Evolutionary conservation across 2,113 vertebrate species (phyloP).

Genomic region (Erythrolamprus reginae): DNA sequence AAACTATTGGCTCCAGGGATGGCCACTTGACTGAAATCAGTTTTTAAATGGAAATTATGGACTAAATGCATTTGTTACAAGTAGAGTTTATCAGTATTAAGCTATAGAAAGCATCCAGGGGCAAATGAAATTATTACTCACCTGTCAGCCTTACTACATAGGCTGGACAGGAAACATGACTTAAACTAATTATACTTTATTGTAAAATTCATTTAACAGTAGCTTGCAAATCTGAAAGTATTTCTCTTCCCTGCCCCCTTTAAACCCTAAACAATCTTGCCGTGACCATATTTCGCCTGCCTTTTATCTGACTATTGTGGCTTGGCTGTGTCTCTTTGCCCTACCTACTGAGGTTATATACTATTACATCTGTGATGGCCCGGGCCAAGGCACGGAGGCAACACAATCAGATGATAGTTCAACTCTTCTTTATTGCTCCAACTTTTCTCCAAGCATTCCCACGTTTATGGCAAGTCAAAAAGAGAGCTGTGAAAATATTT

Average conservation of each 20-base stretch:
- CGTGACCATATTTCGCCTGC: background rate
- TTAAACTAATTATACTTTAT: background rate
- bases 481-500: no score
- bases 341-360: background rate
- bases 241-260: background rate
- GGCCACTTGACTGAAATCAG: background rate
- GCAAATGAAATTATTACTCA: background rate
- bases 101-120: background rate
- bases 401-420: no score
- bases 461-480: no score
- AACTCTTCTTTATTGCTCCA: no score
- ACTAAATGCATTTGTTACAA: background rate
- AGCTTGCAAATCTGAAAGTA: background rate
- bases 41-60: background rate
- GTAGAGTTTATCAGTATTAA: background rate
- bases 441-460: no score
- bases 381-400: no score
- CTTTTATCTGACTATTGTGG: background rate
- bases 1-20: background rate
- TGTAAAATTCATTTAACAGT: background rate
- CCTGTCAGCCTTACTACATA: background rate
- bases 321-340: background rate
- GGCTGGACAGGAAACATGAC: background rate
- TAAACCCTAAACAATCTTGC: background rate
- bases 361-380: background rate